Base-by-base conservation (phyloP, 2,888 invertebrate species). In the Schizaphis graminum region DNA sequence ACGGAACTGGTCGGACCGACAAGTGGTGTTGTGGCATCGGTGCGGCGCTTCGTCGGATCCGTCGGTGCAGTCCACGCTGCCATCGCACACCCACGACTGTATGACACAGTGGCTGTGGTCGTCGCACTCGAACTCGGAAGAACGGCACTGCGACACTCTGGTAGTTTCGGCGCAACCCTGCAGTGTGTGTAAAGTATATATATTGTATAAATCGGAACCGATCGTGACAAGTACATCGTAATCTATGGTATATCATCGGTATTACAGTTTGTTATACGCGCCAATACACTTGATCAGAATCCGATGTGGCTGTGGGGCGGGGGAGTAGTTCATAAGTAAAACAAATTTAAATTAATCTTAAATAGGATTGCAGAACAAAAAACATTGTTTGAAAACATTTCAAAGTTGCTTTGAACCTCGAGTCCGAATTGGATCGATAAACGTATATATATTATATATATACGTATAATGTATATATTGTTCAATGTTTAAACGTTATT, bases 1-100 rank as follows among this genome's bases (percentile, higher is more conserved):
- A 95, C 98, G 98, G 96, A 98, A 99, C 96, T 98, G 98, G 96
- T 98, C 98, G 0, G 97, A 96, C 89, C 98, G 96, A 96, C 99
- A 99, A 53, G 98, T 98, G 95, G 97, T 98, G 89, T 97, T 97
- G 95, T 97, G 96, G 89, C 96, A 95, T 92, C 95, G 95, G 89
- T 96, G 96, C 0, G 96, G 96, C 0, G 97, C 96, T 96, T 98
- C 98, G 95, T 98, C 98, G 57, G 95, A 94, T 57, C 98, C 98
- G 95, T 98, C 97, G 0, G 98, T 97, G 95, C 98, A 98, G 96
- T 98, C 98, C 89, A 96, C 96, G 95, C 98, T 98, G 2, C 98
- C 98, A 95, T 98, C 98, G 95, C 98, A 98, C 26, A 98, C 96
- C 98, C 98, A 98, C 49, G 97, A 97, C 94, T 97, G 97, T 95